phyloP scores from a whole-genome alignment of 2,113 vertebrate genomes.

The Hemicordylus capensis region DNA sequence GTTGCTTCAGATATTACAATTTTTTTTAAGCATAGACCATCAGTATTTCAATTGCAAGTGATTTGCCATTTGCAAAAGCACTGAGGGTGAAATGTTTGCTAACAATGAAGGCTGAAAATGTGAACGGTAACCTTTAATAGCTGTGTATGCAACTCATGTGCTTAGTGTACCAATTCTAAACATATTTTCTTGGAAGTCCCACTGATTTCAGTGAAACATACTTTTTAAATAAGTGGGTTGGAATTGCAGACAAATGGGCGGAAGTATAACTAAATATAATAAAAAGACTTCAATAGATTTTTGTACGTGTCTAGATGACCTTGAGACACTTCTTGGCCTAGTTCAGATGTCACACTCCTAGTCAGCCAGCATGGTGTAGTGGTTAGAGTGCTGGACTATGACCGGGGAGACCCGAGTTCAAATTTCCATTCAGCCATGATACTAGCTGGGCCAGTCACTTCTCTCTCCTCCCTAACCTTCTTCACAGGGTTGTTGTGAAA shows the following conservation, averaged over 20 bases:
- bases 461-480: too few relatives aligned
- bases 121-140: neutral
- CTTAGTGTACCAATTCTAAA: neutral
- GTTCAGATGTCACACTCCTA: too few relatives aligned
- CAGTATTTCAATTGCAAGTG: slow-evolving; percentile 40
- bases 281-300: neutral
- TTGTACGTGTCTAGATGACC: neutral
- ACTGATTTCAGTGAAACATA: neutral
- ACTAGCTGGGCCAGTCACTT: too few relatives aligned
- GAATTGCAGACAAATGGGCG: too few relatives aligned
- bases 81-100: slow-evolving; percentile 20
- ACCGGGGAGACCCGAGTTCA: too few relatives aligned
- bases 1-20: slow-evolving; percentile 45
- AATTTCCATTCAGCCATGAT: too few relatives aligned
- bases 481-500: too few relatives aligned
- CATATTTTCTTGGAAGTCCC: neutral
- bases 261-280: neutral
- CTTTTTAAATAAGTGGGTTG: neutral
- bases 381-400: too few relatives aligned
- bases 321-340: neutral
- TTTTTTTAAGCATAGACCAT: slow-evolving; percentile 39
- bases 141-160: neutral
- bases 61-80: neutral
- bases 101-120: slow-evolving; percentile 39
- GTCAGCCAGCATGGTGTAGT: too few relatives aligned